Evolutionary conservation across 2,797 vertebrate species (phyloP).

Genomic region (Clarias laeviceps): DNA sequence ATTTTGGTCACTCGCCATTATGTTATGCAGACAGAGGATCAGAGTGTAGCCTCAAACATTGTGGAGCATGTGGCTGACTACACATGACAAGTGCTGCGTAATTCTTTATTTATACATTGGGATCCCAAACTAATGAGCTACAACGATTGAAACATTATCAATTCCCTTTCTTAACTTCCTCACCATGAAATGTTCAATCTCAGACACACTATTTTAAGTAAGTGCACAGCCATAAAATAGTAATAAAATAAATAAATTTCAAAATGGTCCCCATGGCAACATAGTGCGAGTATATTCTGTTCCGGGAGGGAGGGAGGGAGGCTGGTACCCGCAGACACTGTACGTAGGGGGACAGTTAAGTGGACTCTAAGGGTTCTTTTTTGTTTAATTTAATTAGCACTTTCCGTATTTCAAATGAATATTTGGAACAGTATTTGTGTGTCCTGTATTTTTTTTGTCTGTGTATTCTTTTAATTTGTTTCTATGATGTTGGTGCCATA

Average conservation of each 20-base stretch:
- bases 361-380: background rate
- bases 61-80: background rate
- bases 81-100: background rate
- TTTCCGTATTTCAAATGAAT: background rate
- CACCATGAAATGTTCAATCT: no score
- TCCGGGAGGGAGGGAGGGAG: background rate
- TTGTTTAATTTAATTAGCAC: background rate
- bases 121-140: background rate
- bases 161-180: background rate
- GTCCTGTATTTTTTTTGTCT: background rate
- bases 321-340: background rate
- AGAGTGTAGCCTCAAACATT: background rate
- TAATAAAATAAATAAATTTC: no score
- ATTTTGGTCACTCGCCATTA: no score
- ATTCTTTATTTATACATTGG: background rate
- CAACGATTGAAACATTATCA: background rate
- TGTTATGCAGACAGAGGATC: background rate
- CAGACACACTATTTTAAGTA: background rate
- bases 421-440: background rate
- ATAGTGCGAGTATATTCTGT: background rate
- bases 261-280: background rate
- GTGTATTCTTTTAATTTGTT: background rate
- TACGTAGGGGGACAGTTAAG: background rate
- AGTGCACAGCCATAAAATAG: background rate
- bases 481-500: background rate